Conservation (phyloP, 1,140 invertebrate species). For the Drosophila nebulosa region DNA sequence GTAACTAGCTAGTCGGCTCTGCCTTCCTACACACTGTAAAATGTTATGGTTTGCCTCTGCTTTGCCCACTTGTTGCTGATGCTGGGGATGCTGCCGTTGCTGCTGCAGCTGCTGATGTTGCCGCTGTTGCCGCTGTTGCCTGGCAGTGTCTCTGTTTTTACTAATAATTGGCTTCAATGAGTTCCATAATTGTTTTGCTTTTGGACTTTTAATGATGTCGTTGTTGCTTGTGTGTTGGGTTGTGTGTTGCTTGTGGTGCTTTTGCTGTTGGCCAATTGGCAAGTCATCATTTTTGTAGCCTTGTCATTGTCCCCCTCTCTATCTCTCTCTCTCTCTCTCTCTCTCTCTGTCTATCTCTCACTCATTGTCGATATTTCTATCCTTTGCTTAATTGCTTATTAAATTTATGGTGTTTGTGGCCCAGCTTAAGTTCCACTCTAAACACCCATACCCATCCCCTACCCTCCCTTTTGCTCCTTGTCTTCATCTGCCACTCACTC, state of each 20-base stretch:
- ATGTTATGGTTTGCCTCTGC: background rate
- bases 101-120: constrained; percentile 21
- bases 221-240: constrained; percentile 24
- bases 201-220: constrained; percentile 77
- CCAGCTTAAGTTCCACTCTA: background rate
- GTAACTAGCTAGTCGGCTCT: background rate
- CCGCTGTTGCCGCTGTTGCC: constrained; percentile 42
- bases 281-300: constrained; percentile 54
- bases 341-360: background rate
- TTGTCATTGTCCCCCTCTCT: constrained; percentile 31
- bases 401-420: background rate
- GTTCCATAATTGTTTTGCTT: constrained; percentile 79
- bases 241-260: background rate
- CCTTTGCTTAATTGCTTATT: background rate
- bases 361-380: too few species aligned
- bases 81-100: background rate
- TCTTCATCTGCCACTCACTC: background rate
- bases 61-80: constrained; percentile 8
- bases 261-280: constrained; percentile 25
- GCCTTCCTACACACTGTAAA: background rate
- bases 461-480: too few species aligned
- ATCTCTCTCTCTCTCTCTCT: background rate
- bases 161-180: constrained; percentile 79
- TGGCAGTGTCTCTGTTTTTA: constrained; percentile 53
- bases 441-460: background rate